Evolutionary conservation across 2,888 invertebrate genomes (phyloP).

Genomic region (Pyrochroa serraticornis): DNA sequence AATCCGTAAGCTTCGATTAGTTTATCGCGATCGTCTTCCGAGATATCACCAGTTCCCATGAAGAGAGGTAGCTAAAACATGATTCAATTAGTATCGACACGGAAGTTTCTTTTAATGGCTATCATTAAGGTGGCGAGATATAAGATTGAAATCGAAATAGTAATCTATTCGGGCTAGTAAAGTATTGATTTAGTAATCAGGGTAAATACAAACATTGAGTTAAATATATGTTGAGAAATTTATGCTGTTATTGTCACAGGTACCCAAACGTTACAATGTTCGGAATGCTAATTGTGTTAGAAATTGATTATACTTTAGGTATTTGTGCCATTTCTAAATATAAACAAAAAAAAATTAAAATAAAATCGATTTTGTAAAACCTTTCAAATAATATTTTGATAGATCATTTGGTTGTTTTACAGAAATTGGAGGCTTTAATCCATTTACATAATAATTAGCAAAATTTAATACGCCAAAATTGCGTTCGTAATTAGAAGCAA

Average conservation of each 20-base stretch:
- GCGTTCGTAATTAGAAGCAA: constrained; percentile 14
- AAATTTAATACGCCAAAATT: too few relatives aligned
- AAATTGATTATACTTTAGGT: background rate
- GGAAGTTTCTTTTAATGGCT: constrained; percentile 6
- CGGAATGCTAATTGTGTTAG: too few relatives aligned
- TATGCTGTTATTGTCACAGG: too few relatives aligned
- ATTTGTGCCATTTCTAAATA: background rate
- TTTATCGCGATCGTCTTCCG: constrained; percentile 52
- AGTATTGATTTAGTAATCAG: constrained; percentile 16
- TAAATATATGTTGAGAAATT: too few relatives aligned
- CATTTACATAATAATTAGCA: too few relatives aligned
- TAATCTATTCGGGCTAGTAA: background rate
- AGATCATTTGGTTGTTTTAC: too few relatives aligned
- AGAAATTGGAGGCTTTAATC: too few relatives aligned
- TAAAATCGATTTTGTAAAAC: constrained; percentile 1
- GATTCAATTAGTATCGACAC: constrained; percentile 8
- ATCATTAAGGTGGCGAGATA: background rate
- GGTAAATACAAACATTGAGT: constrained; percentile 7
- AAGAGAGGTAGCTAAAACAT: constrained; percentile 43
- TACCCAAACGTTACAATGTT: too few relatives aligned
- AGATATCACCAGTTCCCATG: constrained; percentile 49
- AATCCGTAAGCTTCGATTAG: constrained; percentile 50
- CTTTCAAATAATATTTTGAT: background rate
- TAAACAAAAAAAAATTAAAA: background rate
- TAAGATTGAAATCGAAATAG: constrained; percentile 1